Conservation (phyloP, 1,140 invertebrate species). For the Drosophila teissieri region DNA sequence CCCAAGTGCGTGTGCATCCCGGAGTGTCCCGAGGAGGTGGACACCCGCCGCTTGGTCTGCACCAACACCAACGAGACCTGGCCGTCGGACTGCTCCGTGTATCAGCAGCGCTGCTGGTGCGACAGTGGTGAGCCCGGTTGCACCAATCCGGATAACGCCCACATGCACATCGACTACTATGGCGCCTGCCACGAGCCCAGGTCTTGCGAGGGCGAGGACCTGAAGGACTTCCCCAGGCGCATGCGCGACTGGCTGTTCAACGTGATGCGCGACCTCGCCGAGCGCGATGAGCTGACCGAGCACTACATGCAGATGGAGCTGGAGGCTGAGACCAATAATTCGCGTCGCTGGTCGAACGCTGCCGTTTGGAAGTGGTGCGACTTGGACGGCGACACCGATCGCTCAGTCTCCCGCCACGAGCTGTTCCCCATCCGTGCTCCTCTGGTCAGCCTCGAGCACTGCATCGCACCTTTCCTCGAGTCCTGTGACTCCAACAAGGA, state of each 20-base stretch:
- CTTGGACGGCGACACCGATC: slow-evolving; percentile 94
- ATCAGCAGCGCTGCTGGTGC: slow-evolving; percentile 95
- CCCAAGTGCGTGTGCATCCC: slow-evolving; percentile 94
- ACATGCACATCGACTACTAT: slow-evolving; percentile 97
- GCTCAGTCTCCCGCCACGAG: slow-evolving; percentile 94
- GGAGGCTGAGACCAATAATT: slow-evolving; percentile 94
- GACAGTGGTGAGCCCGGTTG: slow-evolving; percentile 89
- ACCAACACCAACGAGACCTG: slow-evolving; percentile 97
- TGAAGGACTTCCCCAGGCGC: slow-evolving; percentile 95
- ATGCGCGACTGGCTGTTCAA: slow-evolving; percentile 99
- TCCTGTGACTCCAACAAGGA: slow-evolving; percentile 93
- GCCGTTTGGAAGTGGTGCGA: slow-evolving; percentile 99
- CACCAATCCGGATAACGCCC: slow-evolving; percentile 89
- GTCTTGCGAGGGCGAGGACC: slow-evolving; percentile 92
- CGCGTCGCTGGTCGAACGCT: slow-evolving; percentile 94
- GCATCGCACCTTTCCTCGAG: slow-evolving; percentile 97
- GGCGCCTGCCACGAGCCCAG: slow-evolving; percentile 92
- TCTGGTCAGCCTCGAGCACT: slow-evolving; percentile 95
- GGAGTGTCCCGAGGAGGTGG: slow-evolving; percentile 91
- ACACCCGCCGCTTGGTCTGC: slow-evolving; percentile 93
- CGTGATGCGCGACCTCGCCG: slow-evolving; percentile 97
- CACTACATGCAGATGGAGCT: slow-evolving; percentile 94
- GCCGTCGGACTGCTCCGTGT: slow-evolving; percentile 95
- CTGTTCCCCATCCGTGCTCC: slow-evolving; percentile 97
- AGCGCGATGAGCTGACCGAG: slow-evolving; percentile 93